Evolutionary conservation across 2,888 invertebrate species (phyloP).

Genomic region (Cistogaster globosa): DNA sequence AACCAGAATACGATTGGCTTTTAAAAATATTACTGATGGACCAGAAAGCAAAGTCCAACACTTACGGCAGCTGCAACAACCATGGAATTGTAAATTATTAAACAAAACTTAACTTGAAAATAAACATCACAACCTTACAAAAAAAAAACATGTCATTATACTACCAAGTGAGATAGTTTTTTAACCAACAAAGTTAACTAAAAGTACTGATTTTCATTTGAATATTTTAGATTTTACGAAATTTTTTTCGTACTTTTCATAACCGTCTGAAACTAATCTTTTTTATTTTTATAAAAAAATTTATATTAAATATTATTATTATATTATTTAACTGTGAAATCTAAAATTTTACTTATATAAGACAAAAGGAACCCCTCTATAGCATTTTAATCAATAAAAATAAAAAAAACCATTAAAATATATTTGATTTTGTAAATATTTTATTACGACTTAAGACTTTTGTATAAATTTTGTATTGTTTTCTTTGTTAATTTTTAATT

Average conservation of each 20-base stretch:
- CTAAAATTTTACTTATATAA: slow-evolving; percentile 24
- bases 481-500: slow-evolving; percentile 43
- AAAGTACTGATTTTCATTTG: slow-evolving; percentile 70
- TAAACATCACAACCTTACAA: slow-evolving; percentile 74
- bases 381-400: slow-evolving; percentile 30
- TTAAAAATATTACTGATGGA: slow-evolving; percentile 92
- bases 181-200: slow-evolving; percentile 68
- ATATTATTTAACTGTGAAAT: slow-evolving; percentile 53
- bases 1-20: slow-evolving; percentile 91
- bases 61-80: slow-evolving; percentile 16
- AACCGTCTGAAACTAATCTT: slow-evolving; percentile 56
- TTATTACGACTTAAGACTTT: too few species aligned
- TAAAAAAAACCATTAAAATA: slow-evolving; percentile 1
- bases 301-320: slow-evolving; percentile 23
- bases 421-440: slow-evolving; percentile 62
- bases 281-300: slow-evolving; percentile 40
- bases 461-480: slow-evolving; percentile 66
- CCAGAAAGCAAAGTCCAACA: slow-evolving; percentile 91
- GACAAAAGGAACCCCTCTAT: slow-evolving; percentile 6
- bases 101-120: slow-evolving; percentile 1
- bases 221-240: slow-evolving; percentile 53
- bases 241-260: slow-evolving; percentile 33
- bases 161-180: too few species aligned
- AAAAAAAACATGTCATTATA: too few species aligned
- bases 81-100: background rate